Percentiles rank a stretch among this genome's conserved stretches.
Conservation (phyloP, 2,888 invertebrate species). For the Drosophila affinis region DNA sequence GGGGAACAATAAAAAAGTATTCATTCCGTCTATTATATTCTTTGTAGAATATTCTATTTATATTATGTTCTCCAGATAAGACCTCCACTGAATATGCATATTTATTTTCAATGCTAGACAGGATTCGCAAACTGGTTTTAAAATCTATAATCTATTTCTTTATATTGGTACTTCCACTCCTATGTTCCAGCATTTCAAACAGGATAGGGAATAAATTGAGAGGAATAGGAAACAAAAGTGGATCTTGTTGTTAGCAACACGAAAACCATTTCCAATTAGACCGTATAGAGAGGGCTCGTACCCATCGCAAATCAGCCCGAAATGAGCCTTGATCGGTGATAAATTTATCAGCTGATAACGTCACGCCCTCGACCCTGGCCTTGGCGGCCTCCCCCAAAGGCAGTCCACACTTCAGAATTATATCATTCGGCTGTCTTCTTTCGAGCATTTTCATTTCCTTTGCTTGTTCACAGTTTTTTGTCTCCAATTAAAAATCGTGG, state of each 20-base stretch:
- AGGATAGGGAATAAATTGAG: background rate
- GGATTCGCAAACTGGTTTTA: too few relatives aligned
- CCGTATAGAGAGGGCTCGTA: background rate
- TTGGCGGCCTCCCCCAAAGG: constrained; percentile 29
- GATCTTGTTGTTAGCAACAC: background rate
- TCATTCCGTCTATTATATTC: too few relatives aligned
- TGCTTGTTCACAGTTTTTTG: constrained; percentile 19
- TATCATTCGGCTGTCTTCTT: constrained; percentile 26
- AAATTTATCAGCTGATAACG: constrained; percentile 16
- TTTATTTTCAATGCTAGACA: too few relatives aligned
- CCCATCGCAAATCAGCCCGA: background rate
- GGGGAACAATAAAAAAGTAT: too few relatives aligned
- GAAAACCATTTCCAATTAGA: background rate
- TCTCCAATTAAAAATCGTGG: constrained; percentile 74
- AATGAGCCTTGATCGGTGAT: constrained; percentile 15
- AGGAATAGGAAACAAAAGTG: background rate
- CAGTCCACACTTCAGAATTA: constrained; percentile 52
- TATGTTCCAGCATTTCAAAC: background rate
- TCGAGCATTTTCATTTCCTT: constrained; percentile 28
- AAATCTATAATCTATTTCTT: too few relatives aligned
- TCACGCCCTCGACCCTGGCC: constrained; percentile 32
- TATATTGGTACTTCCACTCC: too few relatives aligned
- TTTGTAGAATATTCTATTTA: too few relatives aligned
- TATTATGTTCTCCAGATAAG: too few relatives aligned
- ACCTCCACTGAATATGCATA: background rate